Base-by-base conservation (phyloP, 2,797 vertebrate genomes). In the Nothura maculosa region DNA sequence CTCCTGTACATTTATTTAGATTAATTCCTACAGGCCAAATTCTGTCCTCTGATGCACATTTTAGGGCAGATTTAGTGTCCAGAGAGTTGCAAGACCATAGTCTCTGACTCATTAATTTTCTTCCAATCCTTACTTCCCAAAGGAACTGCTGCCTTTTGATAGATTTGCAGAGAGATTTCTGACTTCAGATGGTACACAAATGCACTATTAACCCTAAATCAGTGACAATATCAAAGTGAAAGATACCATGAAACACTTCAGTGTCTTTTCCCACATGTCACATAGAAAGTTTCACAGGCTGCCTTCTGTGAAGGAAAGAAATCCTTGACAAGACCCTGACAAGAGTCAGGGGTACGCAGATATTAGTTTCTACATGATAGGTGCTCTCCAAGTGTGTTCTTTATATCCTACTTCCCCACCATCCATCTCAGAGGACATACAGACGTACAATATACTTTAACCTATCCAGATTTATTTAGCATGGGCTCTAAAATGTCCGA, bases 111-210 rank as follows among this genome's bases (percentile, higher is more conserved):
- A 47, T n/a, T 89, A 89, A 84, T 77, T 92, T 93, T 86, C 5
- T 21, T 93, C 9, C 45, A 86, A 63, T n/a, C 15, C n/a, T 73
- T 62, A 83, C 45, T 85, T 91, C 50, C 42, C 50, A 83, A 78
- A 69, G n/a, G 69, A 81, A 66, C 10, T 66, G 34, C 11, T 82
- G 19, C 47, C 38, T 81, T 85, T 32, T 70, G 57, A 79, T 30
- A 80, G 52, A 74, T 77, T 72, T 90, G 52, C 87, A 69, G 55
- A 69, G 45, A 83, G 4, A 43, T 66, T 92, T 94, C 43, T 81
- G 25, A 61, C 19, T 85, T 43, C 32, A 89, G 69, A 72, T 52
- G n/a, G 20, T 9, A 85, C 28, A 75, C 5, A 40, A 85, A 80
- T 57, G 6, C 47, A 77, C 15, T 43, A 60, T 57, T 82, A 80